Evolutionary conservation across 64 coral and sea anemone species (phyloP).

Genomic region (Anthopleura sola): DNA sequence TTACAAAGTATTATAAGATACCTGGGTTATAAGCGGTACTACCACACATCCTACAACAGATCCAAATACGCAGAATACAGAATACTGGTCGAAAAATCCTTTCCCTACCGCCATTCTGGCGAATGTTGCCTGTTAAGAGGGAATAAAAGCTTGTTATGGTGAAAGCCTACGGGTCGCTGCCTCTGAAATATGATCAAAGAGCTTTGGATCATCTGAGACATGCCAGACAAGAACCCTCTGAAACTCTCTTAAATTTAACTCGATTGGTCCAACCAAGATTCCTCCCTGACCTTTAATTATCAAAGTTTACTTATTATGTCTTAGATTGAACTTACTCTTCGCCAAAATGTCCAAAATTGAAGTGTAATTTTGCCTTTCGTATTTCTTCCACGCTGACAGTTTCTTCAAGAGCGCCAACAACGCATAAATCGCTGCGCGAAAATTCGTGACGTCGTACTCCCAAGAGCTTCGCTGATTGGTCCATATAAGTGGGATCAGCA

Average conservation of each 20-base stretch:
- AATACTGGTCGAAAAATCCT: constrained; percentile 99
- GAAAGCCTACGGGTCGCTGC: constrained; percentile 13
- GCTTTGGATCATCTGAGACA: constrained; percentile 18
- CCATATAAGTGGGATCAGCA: constrained; percentile 8
- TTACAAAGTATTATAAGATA: constrained; percentile 35
- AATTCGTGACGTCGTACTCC: constrained; percentile 8
- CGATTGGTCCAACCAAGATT: not conserved
- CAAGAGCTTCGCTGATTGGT: not conserved
- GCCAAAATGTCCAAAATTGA: constrained; percentile 11
- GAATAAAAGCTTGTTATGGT: constrained; percentile 7
- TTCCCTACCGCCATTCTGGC: constrained; percentile 96
- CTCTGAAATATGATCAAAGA: constrained; percentile 36
- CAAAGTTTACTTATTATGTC: not conserved
- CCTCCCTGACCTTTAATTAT: not conserved
- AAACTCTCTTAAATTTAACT: not conserved
- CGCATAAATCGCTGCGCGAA: constrained; percentile 11
- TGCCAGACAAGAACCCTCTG: not conserved
- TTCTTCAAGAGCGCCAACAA: constrained; percentile 7
- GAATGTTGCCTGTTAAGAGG: constrained; percentile 7
- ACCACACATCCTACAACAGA: constrained; percentile 98
- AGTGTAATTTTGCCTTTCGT: not conserved
- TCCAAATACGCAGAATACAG: constrained; percentile 99
- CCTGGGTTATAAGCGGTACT: constrained; percentile 96
- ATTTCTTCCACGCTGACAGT: constrained; percentile 18
- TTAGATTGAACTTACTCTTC: not conserved